Evolutionary conservation across 2,888 invertebrate species (phyloP), one percentile per base, ranked within the genome.

Genomic region (Bimastos eiseni): DNA sequence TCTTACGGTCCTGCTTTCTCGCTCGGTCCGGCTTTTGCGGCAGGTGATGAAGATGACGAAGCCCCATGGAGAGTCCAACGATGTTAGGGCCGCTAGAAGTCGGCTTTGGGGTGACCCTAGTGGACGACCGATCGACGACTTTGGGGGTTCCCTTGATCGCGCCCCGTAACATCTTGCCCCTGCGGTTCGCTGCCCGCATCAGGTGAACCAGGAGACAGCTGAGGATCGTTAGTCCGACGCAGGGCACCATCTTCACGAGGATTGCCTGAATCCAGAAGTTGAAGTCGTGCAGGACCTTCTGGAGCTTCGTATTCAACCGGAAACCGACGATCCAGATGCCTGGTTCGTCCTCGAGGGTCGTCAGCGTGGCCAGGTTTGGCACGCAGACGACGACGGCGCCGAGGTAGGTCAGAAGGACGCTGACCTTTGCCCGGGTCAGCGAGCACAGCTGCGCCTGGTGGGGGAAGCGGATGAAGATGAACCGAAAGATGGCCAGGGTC

Each of bases 261-360:
- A 98, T 97, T 94, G 98, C 97, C 95, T 98, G 98, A 93, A 98
- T 97, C 97, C 98, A 98, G 95, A 98, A 97, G 94, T 98, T 98
- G 92, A 97, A 96, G 90, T 95, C 94, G 90, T 93, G 93, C 30
- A 94, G 91, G 90, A 94, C 92, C n/a, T 92, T 92, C 49, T 93
- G 93, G 19, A 93, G 92, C 11, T 92, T 90, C 3, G 93, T 93
- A 37, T 93, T 92, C 94, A 94, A 90, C 95, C 95, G 93, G 96
- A 96, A 93, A 97, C 96, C 93, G 96, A 96, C 91, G 86, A 86
- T 89, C 44, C 89, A 89, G 38, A 89, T 36, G 24, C 17, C 33
- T 2, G 49, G 90, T 30, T 34, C 55, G 33, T 55, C 30, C 34
- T 90, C 90, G 17, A 24, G 55, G 21, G 70, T 70, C 83, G 90